Evolutionary conservation across 2,888 invertebrate species (phyloP), one percentile per base, ranked within the genome.

Genomic region (Operophtera brumata): DNA sequence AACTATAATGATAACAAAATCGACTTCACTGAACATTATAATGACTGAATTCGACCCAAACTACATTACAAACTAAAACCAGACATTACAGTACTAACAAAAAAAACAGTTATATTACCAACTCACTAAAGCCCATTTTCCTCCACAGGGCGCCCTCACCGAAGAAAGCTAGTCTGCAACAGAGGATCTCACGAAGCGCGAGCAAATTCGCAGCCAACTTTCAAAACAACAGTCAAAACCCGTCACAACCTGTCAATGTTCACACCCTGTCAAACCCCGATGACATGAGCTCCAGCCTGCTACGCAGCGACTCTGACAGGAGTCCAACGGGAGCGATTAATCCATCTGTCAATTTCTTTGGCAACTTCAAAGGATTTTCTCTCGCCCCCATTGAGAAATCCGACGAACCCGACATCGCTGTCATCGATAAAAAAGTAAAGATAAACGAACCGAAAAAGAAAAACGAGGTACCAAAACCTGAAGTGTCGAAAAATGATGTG

Each of bases 311-410:
- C 49, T 86, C 91, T 0, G 91, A 82, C 30, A 64, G 82, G 12
- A 89, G 86, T 13, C 91, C 91, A 0, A 77, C 90, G 11, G 87
- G 90, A 0, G 83, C 86, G 42, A 67, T 89, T 1, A 89, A 88
- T 64, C 87, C 91, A 41, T 77, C 91, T 30, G 83, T 91, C 56
- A 94, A 94, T 70, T 93, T 96, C 84, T 96, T 96, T 78, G 96
- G 96, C 0, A 95, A 96, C 70, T 96, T 96, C 85, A 96, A 95
- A 82, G 96, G 96, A 0, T 97, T 96, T 80, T 94, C 94, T 0
- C 90, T 97, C 40, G 91, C 93, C 0, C 95, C 95, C 0, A 86
- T 94, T 0, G 91, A 91, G 32, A 90, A 88, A 67, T 81, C 84
- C 53, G 67, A 71, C 14, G 67, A 68, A 1, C 39, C 62, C 3